phyloP scores from a whole-genome alignment of 2,113 vertebrate species.

The Podarcis raffonei region DNA sequence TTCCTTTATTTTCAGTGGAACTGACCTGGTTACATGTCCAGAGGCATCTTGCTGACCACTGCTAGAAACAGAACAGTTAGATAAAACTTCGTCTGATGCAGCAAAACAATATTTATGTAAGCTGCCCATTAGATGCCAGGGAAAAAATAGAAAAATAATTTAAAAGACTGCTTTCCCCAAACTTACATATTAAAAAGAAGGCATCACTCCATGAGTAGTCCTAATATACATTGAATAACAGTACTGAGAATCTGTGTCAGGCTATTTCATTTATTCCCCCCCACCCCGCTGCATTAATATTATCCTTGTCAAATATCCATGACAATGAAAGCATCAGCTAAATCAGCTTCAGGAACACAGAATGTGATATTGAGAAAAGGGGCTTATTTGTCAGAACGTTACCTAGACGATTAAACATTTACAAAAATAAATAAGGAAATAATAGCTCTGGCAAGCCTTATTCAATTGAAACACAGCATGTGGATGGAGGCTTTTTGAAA shows the following conservation, averaged over 20 bases:
- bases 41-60: not conserved
- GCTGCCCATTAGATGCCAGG: not conserved
- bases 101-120: not conserved
- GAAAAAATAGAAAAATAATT: not conserved
- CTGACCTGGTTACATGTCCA: not conserved
- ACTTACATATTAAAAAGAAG: not conserved
- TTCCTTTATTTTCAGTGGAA: not conserved
- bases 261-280: not conserved
- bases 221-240: not conserved
- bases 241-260: not conserved
- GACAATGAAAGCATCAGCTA: not conserved
- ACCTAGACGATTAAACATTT: constrained; percentile 33
- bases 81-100: not conserved
- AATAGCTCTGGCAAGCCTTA: constrained; percentile 25
- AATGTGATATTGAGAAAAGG: constrained; percentile 1
- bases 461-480: constrained; percentile 24
- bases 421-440: constrained; percentile 32
- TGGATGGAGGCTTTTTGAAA: not conserved
- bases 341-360: constrained; percentile 1
- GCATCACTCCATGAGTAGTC: not conserved
- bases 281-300: not conserved
- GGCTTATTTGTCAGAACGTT: constrained; percentile 22
- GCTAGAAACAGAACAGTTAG: not conserved
- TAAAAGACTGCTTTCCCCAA: not conserved
- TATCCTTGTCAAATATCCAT: constrained; percentile 1